Percentiles rank a stretch among this genome's conserved stretches.
These are phyloP conservation scores for Acanthurus tractus DNA, from an alignment of 2,797 vertebrate genomes.

Conservation along the genomic window DNA sequence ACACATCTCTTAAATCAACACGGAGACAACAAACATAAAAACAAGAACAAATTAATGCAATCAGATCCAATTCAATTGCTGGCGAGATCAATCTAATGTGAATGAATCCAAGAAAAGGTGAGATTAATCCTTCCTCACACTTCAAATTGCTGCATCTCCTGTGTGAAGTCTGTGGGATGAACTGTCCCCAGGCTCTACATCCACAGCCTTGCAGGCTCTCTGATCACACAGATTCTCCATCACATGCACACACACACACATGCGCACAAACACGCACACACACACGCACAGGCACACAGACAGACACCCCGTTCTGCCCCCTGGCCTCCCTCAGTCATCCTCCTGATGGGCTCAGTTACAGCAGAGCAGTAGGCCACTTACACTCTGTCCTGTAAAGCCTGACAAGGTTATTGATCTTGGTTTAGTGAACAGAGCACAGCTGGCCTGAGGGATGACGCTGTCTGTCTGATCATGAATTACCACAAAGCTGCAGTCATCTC, in stretches of 20 bases:
- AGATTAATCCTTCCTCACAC: conserved; percentile 40
- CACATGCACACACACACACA: too few species aligned
- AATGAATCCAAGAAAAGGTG: conserved; percentile 38
- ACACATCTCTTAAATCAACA: conserved; percentile 5
- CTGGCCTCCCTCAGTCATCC: conserved; percentile 21
- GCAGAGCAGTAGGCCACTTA: conserved; percentile 45
- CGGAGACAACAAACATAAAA: conserved; percentile 20
- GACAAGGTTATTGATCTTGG: conserved; percentile 62
- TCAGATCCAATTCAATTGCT: conserved; percentile 4
- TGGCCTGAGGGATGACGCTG: conserved; percentile 43
- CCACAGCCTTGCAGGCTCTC: not conserved
- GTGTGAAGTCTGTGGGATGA: conserved; percentile 41
- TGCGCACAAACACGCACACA: too few species aligned
- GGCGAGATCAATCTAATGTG: not conserved
- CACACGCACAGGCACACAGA: not conserved
- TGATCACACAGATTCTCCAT: conserved; percentile 13
- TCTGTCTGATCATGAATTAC: conserved; percentile 53
- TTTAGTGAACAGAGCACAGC: conserved; percentile 51
- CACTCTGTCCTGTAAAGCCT: conserved; percentile 43
- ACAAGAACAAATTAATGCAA: conserved; percentile 11
- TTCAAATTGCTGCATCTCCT: conserved; percentile 46
- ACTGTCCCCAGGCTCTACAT: conserved; percentile 42
- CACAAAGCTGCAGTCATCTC: conserved; percentile 19
- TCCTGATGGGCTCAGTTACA: conserved; percentile 34
- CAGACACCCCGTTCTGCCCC: conserved; percentile 22